These are phyloP conservation scores for Xestia rhomboidea DNA, from an alignment of 2,888 invertebrate genomes.

Conservation along the genomic window DNA sequence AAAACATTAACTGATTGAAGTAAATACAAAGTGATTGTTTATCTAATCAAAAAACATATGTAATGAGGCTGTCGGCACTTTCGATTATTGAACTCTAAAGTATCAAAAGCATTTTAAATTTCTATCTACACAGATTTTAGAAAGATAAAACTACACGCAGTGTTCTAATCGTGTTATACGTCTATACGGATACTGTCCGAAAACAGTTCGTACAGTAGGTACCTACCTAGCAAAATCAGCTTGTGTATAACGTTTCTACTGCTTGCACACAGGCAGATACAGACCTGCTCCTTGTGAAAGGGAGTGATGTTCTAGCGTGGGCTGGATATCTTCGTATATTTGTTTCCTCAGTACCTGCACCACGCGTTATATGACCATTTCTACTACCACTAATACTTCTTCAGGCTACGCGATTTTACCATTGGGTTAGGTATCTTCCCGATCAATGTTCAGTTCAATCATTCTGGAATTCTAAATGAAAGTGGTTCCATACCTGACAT, in stretches of 20 bases:
- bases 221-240: not conserved
- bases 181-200: not conserved
- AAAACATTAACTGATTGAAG: conserved; percentile 1
- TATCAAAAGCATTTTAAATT: conserved; percentile 8
- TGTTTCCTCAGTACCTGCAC: not conserved
- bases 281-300: not conserved
- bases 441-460: not conserved
- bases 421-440: not conserved
- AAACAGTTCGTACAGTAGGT: too few relatives aligned
- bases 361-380: not conserved
- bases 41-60: conserved; percentile 49
- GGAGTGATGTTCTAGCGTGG: not conserved
- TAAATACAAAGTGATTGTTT: conserved; percentile 16
- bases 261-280: not conserved
- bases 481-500: conserved; percentile 91
- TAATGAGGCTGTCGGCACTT: conserved; percentile 29
- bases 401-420: not conserved
- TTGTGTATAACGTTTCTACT: not conserved
- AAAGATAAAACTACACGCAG: conserved; percentile 15
- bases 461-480: not conserved
- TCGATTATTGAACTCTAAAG: conserved; percentile 7
- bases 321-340: not conserved
- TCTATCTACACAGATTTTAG: not conserved
- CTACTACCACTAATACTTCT: not conserved
- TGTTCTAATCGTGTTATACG: not conserved